Evolutionary conservation across 2,888 invertebrate species (phyloP).

Genomic region (Trachelus iudaicus): DNA sequence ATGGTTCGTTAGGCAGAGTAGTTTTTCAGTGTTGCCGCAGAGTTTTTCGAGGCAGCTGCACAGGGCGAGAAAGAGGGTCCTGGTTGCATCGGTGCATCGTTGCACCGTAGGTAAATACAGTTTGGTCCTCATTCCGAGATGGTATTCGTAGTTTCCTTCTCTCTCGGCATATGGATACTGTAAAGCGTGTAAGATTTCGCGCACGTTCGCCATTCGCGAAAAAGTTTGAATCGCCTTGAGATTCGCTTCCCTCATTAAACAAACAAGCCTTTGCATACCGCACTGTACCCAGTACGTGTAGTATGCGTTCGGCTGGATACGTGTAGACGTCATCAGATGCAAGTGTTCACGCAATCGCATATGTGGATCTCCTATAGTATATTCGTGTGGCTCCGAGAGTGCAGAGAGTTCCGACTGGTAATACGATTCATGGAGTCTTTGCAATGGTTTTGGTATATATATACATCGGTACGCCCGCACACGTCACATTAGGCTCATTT

Average conservation of each 20-base stretch:
- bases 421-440: background rate
- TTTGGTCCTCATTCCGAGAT: background rate
- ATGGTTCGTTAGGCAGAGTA: conserved; percentile 61
- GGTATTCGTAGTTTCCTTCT: background rate
- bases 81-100: conserved; percentile 16
- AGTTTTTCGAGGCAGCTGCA: conserved; percentile 53
- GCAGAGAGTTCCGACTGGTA: background rate
- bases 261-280: conserved; percentile 59
- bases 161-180: conserved; percentile 32
- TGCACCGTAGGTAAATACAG: conserved; percentile 3
- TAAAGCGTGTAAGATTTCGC: background rate
- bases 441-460: background rate
- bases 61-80: conserved; percentile 21
- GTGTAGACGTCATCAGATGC: background rate
- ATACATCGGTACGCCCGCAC: conserved; percentile 44
- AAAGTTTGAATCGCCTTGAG: conserved; percentile 57
- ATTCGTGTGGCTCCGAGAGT: background rate
- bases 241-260: conserved; percentile 66
- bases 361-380: background rate
- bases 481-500: conserved; percentile 63
- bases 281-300: background rate
- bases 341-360: background rate
- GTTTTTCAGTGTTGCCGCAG: conserved; percentile 50
- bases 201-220: conserved; percentile 31
- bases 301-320: background rate